phyloP scores from a whole-genome alignment of 2,888 invertebrate genomes.

The Clepsis dumicolana region DNA sequence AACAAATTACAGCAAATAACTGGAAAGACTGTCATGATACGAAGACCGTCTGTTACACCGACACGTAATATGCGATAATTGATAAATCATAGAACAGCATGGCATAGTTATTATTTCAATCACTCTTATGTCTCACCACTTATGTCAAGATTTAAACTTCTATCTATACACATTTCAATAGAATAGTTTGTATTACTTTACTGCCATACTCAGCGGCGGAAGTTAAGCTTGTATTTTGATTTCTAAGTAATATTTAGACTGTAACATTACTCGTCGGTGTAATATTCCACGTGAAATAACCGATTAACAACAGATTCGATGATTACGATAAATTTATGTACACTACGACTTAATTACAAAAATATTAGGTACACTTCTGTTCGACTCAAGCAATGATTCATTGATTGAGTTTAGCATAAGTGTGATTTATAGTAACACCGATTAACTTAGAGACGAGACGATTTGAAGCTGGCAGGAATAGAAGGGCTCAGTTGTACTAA shows the following conservation, averaged over 20 bases:
- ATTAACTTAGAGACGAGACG: constrained; percentile 25
- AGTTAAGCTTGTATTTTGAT: no score
- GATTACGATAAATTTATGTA: constrained; percentile 36
- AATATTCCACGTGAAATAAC: not conserved
- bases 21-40: constrained; percentile 59
- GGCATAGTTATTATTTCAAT: no score
- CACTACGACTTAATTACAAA: constrained; percentile 39
- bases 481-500: constrained; percentile 35
- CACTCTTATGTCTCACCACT: no score
- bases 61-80: constrained; percentile 18
- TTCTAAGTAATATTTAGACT: not conserved
- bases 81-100: no score
- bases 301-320: constrained; percentile 37
- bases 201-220: no score
- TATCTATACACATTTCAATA: no score
- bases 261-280: constrained; percentile 15
- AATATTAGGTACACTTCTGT: constrained; percentile 34
- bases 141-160: no score
- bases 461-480: constrained; percentile 59
- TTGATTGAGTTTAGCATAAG: constrained; percentile 5
- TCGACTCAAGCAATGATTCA: constrained; percentile 9
- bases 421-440: constrained; percentile 24
- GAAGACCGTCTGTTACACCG: constrained; percentile 51
- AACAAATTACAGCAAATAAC: constrained; percentile 62
- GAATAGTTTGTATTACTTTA: no score